Conservation (phyloP, 1,140 invertebrate genomes). For the Ectropis grisescens region DNA sequence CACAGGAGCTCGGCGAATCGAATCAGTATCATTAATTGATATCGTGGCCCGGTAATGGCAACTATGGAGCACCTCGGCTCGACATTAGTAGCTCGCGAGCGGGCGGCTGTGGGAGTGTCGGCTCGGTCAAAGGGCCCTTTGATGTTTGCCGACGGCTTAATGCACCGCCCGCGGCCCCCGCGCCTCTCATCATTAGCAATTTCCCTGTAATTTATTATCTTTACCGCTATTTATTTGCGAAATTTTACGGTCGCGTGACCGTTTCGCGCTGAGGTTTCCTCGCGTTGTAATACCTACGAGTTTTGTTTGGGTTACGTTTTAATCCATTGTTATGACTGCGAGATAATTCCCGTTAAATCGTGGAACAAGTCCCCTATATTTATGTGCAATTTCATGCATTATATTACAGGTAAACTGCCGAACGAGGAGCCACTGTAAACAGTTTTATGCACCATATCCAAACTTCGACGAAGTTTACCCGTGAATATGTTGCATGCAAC, state of each 20-base stretch:
- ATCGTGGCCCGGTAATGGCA: slow-evolving; percentile 16
- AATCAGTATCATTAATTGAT: slow-evolving; percentile 55
- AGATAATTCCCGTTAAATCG: too few species aligned
- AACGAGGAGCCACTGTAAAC: too few species aligned
- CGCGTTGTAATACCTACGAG: too few species aligned
- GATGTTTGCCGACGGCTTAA: slow-evolving; percentile 68
- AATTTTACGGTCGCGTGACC: slow-evolving; percentile 46
- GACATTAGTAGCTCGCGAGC: slow-evolving; percentile 13
- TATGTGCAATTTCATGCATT: too few species aligned
- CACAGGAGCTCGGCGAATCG: slow-evolving; percentile 13
- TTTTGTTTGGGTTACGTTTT: too few species aligned
- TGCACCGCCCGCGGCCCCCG: slow-evolving; percentile 60
- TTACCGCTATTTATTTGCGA: slow-evolving; percentile 65
- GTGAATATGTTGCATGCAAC: too few species aligned
- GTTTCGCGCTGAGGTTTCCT: slow-evolving; percentile 25
- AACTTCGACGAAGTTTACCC: too few species aligned
- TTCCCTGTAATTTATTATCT: slow-evolving; percentile 68
- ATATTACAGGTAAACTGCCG: too few species aligned
- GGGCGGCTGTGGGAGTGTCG: slow-evolving; percentile 55
- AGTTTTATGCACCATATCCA: too few species aligned
- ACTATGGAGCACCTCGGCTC: background rate
- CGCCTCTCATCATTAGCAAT: slow-evolving; percentile 66
- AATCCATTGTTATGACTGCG: too few species aligned
- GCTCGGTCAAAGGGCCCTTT: slow-evolving; percentile 66
- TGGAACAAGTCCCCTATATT: too few species aligned